Evolutionary conservation across 2,113 vertebrate genomes (phyloP).

Genomic region (Odocoileus hemionus): DNA sequence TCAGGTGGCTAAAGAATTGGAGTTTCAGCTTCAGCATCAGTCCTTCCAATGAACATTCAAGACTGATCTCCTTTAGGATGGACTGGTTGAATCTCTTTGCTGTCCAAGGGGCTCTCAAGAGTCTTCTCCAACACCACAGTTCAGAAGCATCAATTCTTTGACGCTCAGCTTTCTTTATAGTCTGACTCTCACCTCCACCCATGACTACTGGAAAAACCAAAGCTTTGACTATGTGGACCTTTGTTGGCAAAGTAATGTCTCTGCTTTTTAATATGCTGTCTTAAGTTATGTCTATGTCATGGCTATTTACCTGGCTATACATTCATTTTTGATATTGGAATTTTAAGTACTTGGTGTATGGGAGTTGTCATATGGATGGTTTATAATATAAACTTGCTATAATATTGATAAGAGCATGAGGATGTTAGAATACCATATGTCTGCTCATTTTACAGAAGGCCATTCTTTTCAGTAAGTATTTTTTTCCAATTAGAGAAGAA

Average conservation of each 20-base stretch:
- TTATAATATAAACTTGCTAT: not conserved
- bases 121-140: not conserved
- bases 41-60: not conserved
- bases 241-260: not conserved
- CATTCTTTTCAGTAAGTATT: not conserved
- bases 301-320: not conserved
- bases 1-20: not conserved
- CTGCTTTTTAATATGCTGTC: not conserved
- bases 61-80: not conserved
- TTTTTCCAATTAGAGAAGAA: not conserved
- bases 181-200: not conserved
- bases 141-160: not conserved
- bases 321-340: not conserved
- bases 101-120: not conserved
- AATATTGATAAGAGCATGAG: not conserved
- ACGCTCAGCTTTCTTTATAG: not conserved
- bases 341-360: not conserved
- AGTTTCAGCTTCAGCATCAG: not conserved
- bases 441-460: not conserved
- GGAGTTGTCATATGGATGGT: not conserved
- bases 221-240: accelerated
- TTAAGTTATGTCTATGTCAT: not conserved
- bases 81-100: not conserved
- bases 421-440: not conserved
- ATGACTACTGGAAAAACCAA: not conserved